Evolutionary conservation across 2,113 vertebrate species (phyloP).

Genomic region (Leucopsar rothschildi): DNA sequence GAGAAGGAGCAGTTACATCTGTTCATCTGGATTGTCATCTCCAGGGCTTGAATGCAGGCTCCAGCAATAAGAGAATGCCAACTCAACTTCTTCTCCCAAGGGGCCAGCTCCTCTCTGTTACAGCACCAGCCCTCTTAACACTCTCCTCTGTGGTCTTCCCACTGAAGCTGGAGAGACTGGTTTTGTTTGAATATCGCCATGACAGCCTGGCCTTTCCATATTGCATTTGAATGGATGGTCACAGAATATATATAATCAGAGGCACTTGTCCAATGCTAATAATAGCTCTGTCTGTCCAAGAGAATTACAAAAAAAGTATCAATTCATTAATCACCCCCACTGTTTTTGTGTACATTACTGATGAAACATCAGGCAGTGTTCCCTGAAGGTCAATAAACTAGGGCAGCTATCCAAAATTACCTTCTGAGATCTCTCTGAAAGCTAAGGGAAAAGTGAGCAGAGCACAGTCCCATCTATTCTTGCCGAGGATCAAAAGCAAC

Average conservation of each 20-base stretch:
- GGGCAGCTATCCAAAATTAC: slow-evolving; percentile 60
- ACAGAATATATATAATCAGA: background rate
- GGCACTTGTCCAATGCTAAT: background rate
- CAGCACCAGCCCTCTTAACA: background rate
- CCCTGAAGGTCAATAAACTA: slow-evolving; percentile 59
- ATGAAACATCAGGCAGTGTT: slow-evolving; percentile 27
- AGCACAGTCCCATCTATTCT: slow-evolving; percentile 62
- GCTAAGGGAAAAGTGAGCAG: slow-evolving; percentile 41
- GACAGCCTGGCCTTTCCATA: background rate
- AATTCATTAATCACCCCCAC: slow-evolving; percentile 29
- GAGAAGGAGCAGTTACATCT: background rate
- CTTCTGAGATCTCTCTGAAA: slow-evolving; percentile 61
- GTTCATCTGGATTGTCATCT: background rate
- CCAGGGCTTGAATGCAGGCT: background rate
- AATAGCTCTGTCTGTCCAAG: background rate
- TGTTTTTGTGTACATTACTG: slow-evolving; percentile 13
- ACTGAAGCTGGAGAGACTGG: background rate
- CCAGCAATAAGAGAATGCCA: background rate
- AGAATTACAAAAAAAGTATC: background rate
- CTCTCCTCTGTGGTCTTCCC: background rate
- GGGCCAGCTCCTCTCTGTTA: background rate
- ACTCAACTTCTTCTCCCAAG: background rate
- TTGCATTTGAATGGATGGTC: background rate
- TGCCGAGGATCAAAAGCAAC: slow-evolving; percentile 43
- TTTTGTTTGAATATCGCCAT: background rate